Conservation (phyloP, 2,888 invertebrate species). For the Silvanus unidentatus region DNA sequence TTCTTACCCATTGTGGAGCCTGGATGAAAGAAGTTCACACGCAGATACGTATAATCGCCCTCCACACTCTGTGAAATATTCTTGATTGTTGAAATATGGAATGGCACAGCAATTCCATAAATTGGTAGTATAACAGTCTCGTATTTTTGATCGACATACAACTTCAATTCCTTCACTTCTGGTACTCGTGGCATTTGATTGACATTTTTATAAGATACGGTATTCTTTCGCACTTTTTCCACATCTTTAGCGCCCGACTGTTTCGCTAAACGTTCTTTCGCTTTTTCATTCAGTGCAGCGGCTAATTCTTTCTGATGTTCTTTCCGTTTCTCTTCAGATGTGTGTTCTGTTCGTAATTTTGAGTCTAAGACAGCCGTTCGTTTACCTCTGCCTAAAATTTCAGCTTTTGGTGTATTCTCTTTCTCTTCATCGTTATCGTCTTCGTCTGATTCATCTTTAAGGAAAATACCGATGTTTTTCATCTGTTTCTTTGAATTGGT, state of each 20-base stretch:
- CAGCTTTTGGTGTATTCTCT: constrained; percentile 60
- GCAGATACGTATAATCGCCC: constrained; percentile 96
- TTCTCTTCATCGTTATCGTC: constrained; percentile 74
- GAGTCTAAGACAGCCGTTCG: constrained; percentile 89
- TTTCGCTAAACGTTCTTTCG: constrained; percentile 85
- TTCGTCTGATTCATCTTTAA: constrained; percentile 84
- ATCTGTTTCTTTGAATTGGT: constrained; percentile 92
- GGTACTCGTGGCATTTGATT: constrained; percentile 90
- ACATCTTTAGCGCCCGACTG: constrained; percentile 79
- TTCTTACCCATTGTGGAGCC: constrained; percentile 93
- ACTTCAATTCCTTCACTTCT: constrained; percentile 87
- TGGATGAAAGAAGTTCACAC: constrained; percentile 98
- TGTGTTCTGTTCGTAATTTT: constrained; percentile 88
- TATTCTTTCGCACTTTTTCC: constrained; percentile 88
- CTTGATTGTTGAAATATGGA: constrained; percentile 98
- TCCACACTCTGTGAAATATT: constrained; percentile 98
- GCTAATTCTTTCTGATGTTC: constrained; percentile 95
- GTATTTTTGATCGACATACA: constrained; percentile 95
- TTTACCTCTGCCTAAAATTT: constrained; percentile 70
- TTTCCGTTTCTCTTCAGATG: constrained; percentile 94
- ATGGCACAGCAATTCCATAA: constrained; percentile 93
- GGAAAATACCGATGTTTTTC: constrained; percentile 91
- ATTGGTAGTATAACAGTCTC: constrained; percentile 98
- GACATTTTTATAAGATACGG: constrained; percentile 87
- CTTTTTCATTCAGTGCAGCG: constrained; percentile 83